phyloP scores from a whole-genome alignment of 2,888 invertebrate genomes.

The Cynaeus angustus region DNA sequence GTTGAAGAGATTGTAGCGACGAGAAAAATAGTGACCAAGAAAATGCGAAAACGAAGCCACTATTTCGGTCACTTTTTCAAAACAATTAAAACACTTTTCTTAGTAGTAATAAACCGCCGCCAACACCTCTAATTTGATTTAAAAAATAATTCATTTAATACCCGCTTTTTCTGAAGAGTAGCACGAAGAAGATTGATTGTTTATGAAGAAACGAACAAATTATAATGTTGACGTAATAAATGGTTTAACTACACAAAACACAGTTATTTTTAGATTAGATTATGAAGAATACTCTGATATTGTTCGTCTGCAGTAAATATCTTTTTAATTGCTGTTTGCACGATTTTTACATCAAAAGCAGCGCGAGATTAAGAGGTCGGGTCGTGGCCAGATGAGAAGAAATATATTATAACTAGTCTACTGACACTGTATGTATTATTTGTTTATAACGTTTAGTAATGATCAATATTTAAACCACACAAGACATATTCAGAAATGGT shows the following conservation, averaged over 20 bases:
- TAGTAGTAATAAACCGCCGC: neutral
- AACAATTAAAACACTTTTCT: neutral
- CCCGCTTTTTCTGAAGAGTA: neutral
- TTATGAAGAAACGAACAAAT: slow-evolving; percentile 24
- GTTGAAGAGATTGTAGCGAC: neutral
- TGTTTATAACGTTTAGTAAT: no score
- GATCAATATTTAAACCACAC: no score
- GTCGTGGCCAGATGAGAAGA: no score
- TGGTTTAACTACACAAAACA: slow-evolving; percentile 27
- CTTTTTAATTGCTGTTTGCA: slow-evolving; percentile 38
- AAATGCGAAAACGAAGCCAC: no score
- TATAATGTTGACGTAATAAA: slow-evolving; percentile 32
- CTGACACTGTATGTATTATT: no score
- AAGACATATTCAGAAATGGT: no score
- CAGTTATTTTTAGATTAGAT: slow-evolving; percentile 38
- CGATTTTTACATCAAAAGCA: slow-evolving; percentile 34
- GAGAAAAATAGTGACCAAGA: neutral
- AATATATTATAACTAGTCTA: no score
- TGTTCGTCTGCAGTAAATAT: slow-evolving; percentile 27
- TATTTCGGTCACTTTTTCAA: neutral
- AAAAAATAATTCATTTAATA: slow-evolving; percentile 7
- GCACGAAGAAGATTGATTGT: slow-evolving; percentile 42
- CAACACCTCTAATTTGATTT: neutral
- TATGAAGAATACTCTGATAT: slow-evolving; percentile 14
- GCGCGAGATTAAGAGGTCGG: slow-evolving; percentile 8